Evolutionary conservation across 2,888 invertebrate species (phyloP).

Genomic region (Drosophila lacicola): DNA sequence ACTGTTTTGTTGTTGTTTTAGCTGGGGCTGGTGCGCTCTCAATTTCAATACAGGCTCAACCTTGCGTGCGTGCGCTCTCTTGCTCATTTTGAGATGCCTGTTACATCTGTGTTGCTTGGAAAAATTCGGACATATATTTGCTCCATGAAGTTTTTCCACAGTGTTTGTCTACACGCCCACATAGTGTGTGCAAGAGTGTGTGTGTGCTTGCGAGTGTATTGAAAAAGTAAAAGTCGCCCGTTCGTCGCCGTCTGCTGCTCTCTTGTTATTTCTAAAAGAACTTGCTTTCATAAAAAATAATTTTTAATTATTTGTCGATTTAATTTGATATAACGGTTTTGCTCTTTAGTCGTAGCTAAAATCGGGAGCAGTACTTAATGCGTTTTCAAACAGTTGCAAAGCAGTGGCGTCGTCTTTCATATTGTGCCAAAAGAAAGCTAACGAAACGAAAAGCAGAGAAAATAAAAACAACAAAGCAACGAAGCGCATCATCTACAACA

Average conservation of each 20-base stretch:
- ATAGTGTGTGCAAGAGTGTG: constrained; percentile 40
- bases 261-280: constrained; percentile 24
- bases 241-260: constrained; percentile 57
- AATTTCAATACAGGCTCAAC: constrained; percentile 41
- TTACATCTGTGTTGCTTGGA: constrained; percentile 77
- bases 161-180: constrained; percentile 79
- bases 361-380: constrained; percentile 15
- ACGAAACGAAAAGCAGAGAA: constrained; percentile 29
- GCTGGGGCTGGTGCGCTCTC: constrained; percentile 43
- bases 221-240: constrained; percentile 73
- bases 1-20: constrained; percentile 52
- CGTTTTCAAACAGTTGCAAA: constrained; percentile 37
- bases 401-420: constrained; percentile 41
- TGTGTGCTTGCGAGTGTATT: constrained; percentile 54
- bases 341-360: constrained; percentile 20
- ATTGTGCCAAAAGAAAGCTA: constrained; percentile 68
- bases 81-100: constrained; percentile 47
- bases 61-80: constrained; percentile 42
- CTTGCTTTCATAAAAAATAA: constrained; percentile 13
- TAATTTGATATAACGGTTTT: constrained; percentile 20
- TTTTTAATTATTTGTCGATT: constrained; percentile 1
- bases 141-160: constrained; percentile 72
- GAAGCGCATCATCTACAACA: constrained; percentile 29
- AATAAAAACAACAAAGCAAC: constrained; percentile 39
- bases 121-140: constrained; percentile 61